These are phyloP conservation scores for Busseola fusca DNA, from an alignment of 2,888 invertebrate genomes.

Conservation along the genomic window DNA sequence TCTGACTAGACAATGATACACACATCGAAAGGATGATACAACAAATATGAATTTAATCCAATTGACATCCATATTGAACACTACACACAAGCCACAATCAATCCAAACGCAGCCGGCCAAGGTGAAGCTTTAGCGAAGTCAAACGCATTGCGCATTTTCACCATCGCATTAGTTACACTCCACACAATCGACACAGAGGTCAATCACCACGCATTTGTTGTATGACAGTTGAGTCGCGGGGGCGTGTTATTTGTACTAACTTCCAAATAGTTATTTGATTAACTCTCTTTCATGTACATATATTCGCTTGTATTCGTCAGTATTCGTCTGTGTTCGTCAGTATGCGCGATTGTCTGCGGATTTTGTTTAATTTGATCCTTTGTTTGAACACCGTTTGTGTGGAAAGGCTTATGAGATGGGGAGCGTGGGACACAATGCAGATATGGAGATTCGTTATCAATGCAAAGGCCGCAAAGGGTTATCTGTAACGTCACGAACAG, in stretches of 20 bases:
- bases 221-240: conserved; percentile 81
- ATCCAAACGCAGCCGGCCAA: conserved; percentile 78
- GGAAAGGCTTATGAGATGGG: conserved; percentile 80
- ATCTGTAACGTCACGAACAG: conserved; percentile 80
- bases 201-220: conserved; percentile 83
- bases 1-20: background rate
- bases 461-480: conserved; percentile 73
- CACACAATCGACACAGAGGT: conserved; percentile 70
- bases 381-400: conserved; percentile 86
- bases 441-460: conserved; percentile 80
- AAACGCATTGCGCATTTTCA: conserved; percentile 82
- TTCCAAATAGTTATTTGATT: conserved; percentile 86
- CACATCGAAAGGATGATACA: conserved; percentile 24
- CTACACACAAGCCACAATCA: conserved; percentile 22
- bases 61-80: conserved; percentile 41
- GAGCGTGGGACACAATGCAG: conserved; percentile 69
- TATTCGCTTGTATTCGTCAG: conserved; percentile 68
- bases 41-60: conserved; percentile 36
- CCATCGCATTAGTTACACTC: conserved; percentile 77
- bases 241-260: conserved; percentile 77
- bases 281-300: conserved; percentile 85
- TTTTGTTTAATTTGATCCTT: conserved; percentile 88
- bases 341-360: conserved; percentile 84
- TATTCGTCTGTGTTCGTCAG: conserved; percentile 65
- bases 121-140: conserved; percentile 69